Percentiles rank a stretch among this genome's conserved stretches.
Conservation (phyloP, 2,888 invertebrate genomes). For the Hirtodrosophila duncani region DNA sequence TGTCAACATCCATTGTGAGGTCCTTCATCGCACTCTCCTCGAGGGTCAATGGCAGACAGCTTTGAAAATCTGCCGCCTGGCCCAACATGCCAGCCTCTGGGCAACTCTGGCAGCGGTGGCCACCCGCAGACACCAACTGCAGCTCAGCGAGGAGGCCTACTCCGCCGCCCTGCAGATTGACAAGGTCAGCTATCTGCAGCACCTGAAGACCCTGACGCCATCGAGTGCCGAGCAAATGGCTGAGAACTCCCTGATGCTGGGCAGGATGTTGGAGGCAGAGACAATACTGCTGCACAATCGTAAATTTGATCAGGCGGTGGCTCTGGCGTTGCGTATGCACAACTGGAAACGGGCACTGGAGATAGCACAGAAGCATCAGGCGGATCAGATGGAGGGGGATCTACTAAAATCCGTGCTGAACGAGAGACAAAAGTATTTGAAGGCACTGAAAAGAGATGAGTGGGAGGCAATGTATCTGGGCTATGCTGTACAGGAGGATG, state of each 20-base stretch:
- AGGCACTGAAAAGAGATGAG: conserved; percentile 73
- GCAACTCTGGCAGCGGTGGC: conserved; percentile 95
- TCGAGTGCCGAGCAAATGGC: conserved; percentile 78
- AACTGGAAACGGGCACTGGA: conserved; percentile 77
- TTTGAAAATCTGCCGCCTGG: conserved; percentile 84
- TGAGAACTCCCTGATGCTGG: conserved; percentile 77
- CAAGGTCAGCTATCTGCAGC: conserved; percentile 91
- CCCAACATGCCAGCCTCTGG: conserved; percentile 87
- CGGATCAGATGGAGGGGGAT: conserved; percentile 30
- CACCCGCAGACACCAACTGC: conserved; percentile 89
- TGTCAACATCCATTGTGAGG: conserved; percentile 77
- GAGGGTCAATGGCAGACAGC: conserved; percentile 91
- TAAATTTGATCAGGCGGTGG: conserved; percentile 73
- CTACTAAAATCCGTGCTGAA: conserved; percentile 66
- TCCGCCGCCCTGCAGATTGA: conserved; percentile 92
- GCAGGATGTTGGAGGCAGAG: conserved; percentile 77
- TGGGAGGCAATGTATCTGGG: conserved; percentile 71
- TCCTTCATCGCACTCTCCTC: conserved; percentile 84
- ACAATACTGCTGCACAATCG: conserved; percentile 77
- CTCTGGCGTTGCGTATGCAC: conserved; percentile 76
- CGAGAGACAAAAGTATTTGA: conserved; percentile 74
- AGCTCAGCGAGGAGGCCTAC: conserved; percentile 96
- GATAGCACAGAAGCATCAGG: conserved; percentile 73
- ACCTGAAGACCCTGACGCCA: conserved; percentile 83
- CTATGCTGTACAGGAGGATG: conserved; percentile 45